Conservation (phyloP, 2,113 vertebrate species). For the Oreochromis tanganicae region DNA sequence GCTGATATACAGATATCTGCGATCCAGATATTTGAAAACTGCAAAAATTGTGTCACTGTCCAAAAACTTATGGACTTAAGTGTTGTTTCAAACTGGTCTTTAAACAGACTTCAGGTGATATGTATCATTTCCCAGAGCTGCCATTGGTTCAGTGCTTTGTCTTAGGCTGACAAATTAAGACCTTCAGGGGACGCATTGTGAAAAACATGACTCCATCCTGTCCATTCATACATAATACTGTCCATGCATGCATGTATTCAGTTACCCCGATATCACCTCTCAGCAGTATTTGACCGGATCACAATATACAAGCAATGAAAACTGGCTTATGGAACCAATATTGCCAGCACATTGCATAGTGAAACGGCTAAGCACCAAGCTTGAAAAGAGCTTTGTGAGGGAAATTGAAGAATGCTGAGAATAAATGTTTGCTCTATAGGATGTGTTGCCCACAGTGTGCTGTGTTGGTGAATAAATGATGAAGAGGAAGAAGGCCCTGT, state of each 20-base stretch:
- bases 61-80: not conserved
- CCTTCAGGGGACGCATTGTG: slow-evolving; percentile 4
- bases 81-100: not conserved
- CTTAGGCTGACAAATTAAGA: slow-evolving; percentile 12
- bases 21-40: not conserved
- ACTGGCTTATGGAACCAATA: slow-evolving; percentile 41
- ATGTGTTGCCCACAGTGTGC: slow-evolving; percentile 56
- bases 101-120: not conserved
- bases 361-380: slow-evolving; percentile 12
- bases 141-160: not conserved
- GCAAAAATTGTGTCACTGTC: not conserved
- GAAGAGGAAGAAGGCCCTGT: slow-evolving; percentile 62
- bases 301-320: slow-evolving; percentile 27
- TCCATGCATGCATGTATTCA: slow-evolving; percentile 34
- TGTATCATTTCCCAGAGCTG: not conserved
- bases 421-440: slow-evolving; percentile 68
- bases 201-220: slow-evolving; percentile 15
- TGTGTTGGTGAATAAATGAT: slow-evolving; percentile 76
- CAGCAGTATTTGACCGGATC: slow-evolving; percentile 52
- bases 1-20: not conserved
- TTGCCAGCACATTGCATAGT: slow-evolving; percentile 2
- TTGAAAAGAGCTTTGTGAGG: slow-evolving; percentile 66
- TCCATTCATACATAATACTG: slow-evolving; percentile 27
- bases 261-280: slow-evolving; percentile 42
- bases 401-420: slow-evolving; percentile 70